Conservation (phyloP, 2,113 vertebrate genomes). For the Lepisosteus oculatus region DNA sequence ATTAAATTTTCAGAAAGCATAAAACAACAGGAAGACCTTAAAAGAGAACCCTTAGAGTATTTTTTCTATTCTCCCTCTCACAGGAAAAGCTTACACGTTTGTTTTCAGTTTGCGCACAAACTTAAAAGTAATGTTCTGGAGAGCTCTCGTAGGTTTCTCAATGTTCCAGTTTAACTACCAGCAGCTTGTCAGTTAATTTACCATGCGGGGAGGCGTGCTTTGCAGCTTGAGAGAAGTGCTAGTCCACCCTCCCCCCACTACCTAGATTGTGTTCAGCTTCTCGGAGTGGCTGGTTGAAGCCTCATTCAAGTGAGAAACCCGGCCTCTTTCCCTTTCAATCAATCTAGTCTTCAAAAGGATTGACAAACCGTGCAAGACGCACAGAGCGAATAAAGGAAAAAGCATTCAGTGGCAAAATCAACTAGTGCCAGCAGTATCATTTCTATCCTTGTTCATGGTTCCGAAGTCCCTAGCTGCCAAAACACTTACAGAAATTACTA, state of each 20-base stretch:
- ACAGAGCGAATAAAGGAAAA: not conserved
- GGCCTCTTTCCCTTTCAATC: conserved; percentile 19
- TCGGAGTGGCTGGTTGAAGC: conserved; percentile 10
- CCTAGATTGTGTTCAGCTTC: not conserved
- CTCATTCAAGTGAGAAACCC: conserved; percentile 12
- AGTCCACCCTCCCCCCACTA: not conserved
- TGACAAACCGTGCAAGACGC: not conserved
- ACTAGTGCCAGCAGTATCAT: too few species aligned
- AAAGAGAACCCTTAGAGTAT: too few species aligned
- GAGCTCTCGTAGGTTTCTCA: too few species aligned
- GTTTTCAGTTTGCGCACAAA: too few species aligned
- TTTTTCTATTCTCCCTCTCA: too few species aligned
- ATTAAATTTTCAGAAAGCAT: too few species aligned
- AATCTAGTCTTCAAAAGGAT: conserved; percentile 10
- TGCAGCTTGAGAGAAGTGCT: not conserved
- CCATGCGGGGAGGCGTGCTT: conserved; percentile 19
- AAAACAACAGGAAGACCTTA: too few species aligned
- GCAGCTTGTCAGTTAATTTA: conserved; percentile 8
- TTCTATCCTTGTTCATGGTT: too few species aligned
- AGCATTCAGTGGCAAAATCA: not conserved
- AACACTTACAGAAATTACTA: too few species aligned
- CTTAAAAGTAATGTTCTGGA: too few species aligned
- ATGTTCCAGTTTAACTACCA: not conserved
- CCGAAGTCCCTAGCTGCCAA: too few species aligned
- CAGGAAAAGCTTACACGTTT: too few species aligned